Evolutionary conservation across 2,888 invertebrate species (phyloP).

Genomic region (Coleophora deauratella): DNA sequence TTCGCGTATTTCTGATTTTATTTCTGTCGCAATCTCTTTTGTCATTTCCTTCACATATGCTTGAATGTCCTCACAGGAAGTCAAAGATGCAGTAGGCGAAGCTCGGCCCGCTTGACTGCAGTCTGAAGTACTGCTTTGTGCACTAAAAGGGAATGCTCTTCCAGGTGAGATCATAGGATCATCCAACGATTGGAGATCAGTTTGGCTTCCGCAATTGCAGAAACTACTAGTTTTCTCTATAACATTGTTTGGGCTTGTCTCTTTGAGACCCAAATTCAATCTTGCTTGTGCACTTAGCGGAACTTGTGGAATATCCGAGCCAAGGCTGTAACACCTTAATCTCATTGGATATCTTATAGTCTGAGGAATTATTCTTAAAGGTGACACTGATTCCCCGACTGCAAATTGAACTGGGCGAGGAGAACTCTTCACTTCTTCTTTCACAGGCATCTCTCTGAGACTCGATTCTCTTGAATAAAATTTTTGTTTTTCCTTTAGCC

Average conservation of each 20-base stretch:
- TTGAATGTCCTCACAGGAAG: slow-evolving; percentile 78
- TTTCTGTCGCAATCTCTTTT: slow-evolving; percentile 84
- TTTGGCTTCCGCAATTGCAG: slow-evolving; percentile 83
- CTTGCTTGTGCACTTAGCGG: slow-evolving; percentile 77
- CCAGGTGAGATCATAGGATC: slow-evolving; percentile 63
- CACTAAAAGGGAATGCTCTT: slow-evolving; percentile 58
- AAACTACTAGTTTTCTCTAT: slow-evolving; percentile 59
- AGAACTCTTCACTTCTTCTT: slow-evolving; percentile 38
- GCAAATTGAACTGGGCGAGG: slow-evolving; percentile 76
- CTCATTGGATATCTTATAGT: slow-evolving; percentile 41
- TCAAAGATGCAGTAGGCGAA: slow-evolving; percentile 71
- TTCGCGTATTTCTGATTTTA: slow-evolving; percentile 86
- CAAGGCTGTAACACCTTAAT: slow-evolving; percentile 80
- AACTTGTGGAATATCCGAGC: slow-evolving; percentile 69
- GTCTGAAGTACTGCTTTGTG: slow-evolving; percentile 69
- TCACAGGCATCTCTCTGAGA: slow-evolving; percentile 53
- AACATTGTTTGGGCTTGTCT: slow-evolving; percentile 55
- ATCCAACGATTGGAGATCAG: slow-evolving; percentile 79
- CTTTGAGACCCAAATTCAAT: slow-evolving; percentile 76
- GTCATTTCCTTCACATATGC: slow-evolving; percentile 86
- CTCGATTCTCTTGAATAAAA: slow-evolving; percentile 59
- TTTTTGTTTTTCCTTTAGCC: slow-evolving; percentile 62
- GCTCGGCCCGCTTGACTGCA: slow-evolving; percentile 70
- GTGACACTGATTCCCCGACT: slow-evolving; percentile 78
- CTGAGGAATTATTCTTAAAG: slow-evolving; percentile 45